Percentiles rank a stretch among this genome's conserved stretches.
phyloP scores from a whole-genome alignment of 2,888 invertebrate genomes.

The Apamea epomidion region DNA sequence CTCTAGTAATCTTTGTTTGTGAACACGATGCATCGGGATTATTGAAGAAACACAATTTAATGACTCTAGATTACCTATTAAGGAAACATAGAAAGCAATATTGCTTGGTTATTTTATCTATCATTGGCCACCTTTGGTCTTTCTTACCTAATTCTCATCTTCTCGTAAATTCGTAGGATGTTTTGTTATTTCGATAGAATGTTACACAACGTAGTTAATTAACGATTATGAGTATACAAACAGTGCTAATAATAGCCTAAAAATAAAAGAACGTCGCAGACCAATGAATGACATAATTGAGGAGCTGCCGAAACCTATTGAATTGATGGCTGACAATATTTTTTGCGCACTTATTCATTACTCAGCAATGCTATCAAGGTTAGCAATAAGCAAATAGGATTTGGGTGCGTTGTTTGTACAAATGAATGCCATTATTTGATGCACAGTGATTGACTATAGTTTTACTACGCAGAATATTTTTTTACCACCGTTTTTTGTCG shows the following conservation, averaged over 20 bases:
- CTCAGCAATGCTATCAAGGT: conserved; percentile 55
- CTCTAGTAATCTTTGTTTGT: conserved; percentile 23
- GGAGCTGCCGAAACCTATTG: conserved; percentile 30
- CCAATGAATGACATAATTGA: conserved; percentile 48
- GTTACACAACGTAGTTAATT: conserved; percentile 33
- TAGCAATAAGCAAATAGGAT: conserved; percentile 48
- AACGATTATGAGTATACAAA: conserved; percentile 17
- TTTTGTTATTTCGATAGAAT: conserved; percentile 16
- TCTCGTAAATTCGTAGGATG: not conserved
- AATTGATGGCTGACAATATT: conserved; percentile 29
- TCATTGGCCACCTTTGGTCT: conserved; percentile 34
- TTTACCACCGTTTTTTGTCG: conserved; percentile 11
- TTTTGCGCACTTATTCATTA: conserved; percentile 45
- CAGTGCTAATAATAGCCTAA: conserved; percentile 5
- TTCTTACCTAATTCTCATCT: conserved; percentile 19
- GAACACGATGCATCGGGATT: conserved; percentile 23
- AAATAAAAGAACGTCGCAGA: conserved; percentile 29
- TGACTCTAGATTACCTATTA: conserved; percentile 41
- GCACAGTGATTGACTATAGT: conserved; percentile 34
- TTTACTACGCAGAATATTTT: conserved; percentile 23
- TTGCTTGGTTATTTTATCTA: conserved; percentile 30
- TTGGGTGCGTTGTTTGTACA: conserved; percentile 55
- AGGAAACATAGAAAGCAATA: conserved; percentile 47
- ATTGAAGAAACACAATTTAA: conserved; percentile 50
- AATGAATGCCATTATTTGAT: conserved; percentile 39